Evolutionary conservation across 2,888 invertebrate genomes (phyloP), one percentile per base, ranked within the genome.

Genomic region (Girardia tigrina): DNA sequence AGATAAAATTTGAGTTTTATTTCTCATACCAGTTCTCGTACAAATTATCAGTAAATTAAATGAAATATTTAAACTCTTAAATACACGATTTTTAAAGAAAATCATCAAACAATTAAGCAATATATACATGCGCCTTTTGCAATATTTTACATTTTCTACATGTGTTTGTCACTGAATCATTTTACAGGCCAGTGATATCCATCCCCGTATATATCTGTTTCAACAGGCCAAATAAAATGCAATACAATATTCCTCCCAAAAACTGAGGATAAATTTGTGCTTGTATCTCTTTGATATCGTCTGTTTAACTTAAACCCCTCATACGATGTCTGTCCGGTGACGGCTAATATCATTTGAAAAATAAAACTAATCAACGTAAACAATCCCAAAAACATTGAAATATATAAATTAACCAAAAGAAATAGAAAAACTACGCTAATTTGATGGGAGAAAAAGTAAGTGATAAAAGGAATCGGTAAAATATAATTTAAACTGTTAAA

Each of bases 401-500:
- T 12, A 71, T 71, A 71, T 2, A 23, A 4, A 71, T 71, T 27
- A 71, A 23, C 27, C n/a, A 71, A 71, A 28, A 71, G n/a, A 23
- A 71, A 28, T n/a, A 71, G 6, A 29, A 71, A 71, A 2, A 28
- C 16, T 4, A 71, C 2, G 4, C 26, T 71, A 12, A 71, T 71
- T 28, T 23, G 4, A 20, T n/a, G 23, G 28, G 71, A 71, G 26
- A 71, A 71, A 71, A 71, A 23, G 20, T 2, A 71, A n/a, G 28
- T 27, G n/a, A 71, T 28, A 2, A 71, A n/a, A 6, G 71, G 28
- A 2, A 71, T 29, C 4, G 71, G 71, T 26, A 71, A n/a, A 71
- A 71, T n/a, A 28, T 71, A 71, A 71, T 71, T 71, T 29, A 71
- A 71, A 27, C 6, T 71, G n/a, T 71, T 27, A 27, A 27, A 14